phyloP scores from a whole-genome alignment of 2,888 invertebrate genomes.

The Hirtodrosophila histrioides region DNA sequence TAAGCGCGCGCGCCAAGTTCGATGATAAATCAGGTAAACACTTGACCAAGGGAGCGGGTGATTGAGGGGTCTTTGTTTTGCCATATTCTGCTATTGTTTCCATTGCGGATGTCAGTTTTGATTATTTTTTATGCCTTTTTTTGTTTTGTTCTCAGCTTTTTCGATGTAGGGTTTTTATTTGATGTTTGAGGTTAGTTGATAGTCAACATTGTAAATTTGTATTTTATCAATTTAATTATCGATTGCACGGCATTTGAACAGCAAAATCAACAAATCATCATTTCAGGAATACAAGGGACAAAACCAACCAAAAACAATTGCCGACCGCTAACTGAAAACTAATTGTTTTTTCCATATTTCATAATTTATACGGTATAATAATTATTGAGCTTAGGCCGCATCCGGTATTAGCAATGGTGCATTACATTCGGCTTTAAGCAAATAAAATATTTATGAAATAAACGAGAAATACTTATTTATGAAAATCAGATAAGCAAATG shows the following conservation, averaged over 20 bases:
- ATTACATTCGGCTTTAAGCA: constrained; percentile 45
- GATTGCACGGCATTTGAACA: constrained; percentile 9
- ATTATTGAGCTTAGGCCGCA: constrained; percentile 71
- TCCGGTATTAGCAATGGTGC: constrained; percentile 58
- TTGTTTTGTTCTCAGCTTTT: constrained; percentile 41
- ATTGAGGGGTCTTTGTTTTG: constrained; percentile 14
- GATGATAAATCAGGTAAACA: constrained; percentile 59
- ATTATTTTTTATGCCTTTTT: constrained; percentile 34
- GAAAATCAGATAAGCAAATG: constrained; percentile 6
- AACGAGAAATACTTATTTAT: constrained; percentile 33
- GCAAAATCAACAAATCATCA: constrained; percentile 30
- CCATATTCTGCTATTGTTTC: constrained; percentile 55
- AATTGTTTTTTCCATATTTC: constrained; percentile 67
- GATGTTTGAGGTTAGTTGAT: constrained; percentile 23
- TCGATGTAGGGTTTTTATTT: constrained; percentile 7
- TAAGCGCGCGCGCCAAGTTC: constrained; percentile 60
- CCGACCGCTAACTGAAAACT: constrained; percentile 69
- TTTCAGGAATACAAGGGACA: neutral
- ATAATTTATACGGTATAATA: constrained; percentile 71
- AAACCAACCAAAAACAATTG: constrained; percentile 28
- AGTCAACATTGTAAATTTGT: constrained; percentile 30
- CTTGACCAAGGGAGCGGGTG: constrained; percentile 10
- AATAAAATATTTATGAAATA: constrained; percentile 62
- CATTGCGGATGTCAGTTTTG: constrained; percentile 73
- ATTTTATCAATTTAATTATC: constrained; percentile 40